These are phyloP conservation scores for Cyclina sinensis DNA, from an alignment of 1,140 invertebrate species.

Conservation along the genomic window DNA sequence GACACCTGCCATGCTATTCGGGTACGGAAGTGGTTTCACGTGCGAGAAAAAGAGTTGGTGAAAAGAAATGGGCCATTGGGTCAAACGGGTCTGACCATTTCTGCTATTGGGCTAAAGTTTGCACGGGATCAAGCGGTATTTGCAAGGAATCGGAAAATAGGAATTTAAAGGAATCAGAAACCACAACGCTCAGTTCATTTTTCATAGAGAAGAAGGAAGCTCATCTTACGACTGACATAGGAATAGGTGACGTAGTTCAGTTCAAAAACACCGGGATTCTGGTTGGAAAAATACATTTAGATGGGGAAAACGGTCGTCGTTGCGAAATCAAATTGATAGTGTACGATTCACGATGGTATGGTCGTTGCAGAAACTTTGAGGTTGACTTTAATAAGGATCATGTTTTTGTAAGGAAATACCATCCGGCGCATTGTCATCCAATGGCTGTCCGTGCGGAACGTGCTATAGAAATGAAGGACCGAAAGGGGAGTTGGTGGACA, in stretches of 20 bases:
- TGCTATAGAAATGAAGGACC: background rate
- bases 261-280: background rate
- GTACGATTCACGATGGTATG: background rate
- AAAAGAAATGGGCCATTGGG: background rate
- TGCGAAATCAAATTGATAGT: constrained; percentile 19
- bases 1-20: background rate
- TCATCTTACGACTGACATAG: background rate
- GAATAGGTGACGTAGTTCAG: constrained; percentile 21
- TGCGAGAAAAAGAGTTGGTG: constrained; percentile 20
- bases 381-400: constrained; percentile 22
- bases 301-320: background rate
- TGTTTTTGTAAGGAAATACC: background rate
- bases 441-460: background rate
- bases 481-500: constrained; percentile 7
- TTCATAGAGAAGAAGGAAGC: background rate
- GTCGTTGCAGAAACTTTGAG: background rate
- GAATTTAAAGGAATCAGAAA: background rate
- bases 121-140: background rate
- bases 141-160: background rate
- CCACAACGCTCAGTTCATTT: background rate
- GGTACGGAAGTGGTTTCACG: background rate
- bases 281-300: background rate
- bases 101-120: constrained; percentile 48
- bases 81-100: constrained; percentile 46
- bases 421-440: background rate